Base-by-base conservation (phyloP, 2,797 vertebrate genomes). In the Carcharodon carcharias region DNA sequence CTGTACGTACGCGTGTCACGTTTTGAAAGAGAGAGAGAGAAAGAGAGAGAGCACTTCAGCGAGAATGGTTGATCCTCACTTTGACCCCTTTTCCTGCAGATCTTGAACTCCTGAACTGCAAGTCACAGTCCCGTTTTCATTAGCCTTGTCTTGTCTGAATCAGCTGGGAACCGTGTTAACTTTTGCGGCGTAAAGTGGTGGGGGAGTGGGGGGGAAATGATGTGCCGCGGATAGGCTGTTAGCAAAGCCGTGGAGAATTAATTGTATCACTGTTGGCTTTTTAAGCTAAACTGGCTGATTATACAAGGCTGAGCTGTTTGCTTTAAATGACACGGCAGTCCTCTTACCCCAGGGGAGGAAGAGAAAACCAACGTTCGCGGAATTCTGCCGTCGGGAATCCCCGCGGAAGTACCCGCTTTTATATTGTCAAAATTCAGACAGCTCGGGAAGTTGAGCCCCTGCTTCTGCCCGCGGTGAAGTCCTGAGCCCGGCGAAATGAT, bases 251-350 rank as follows among this genome's bases (percentile, higher is more conserved):
- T 63, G 61, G 88, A 71, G 93, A 71, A 95, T 95, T 73, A 95
- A 73, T 95, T 73, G 26, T 71, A 54, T 54, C 61, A 28, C 65
- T 95, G 69, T 54, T 56, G 94, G 45, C 45, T 50, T 50, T 95
- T 95, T 73, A 77, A 77, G 54, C 95, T 73, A 31, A 95, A 61
- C 63, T 69, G 45, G 93, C 65, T 95, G 93, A 95, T 95, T 71
- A 45, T 71, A 71, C 40, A 50, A 71, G 65, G 21, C 93, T 69
- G 65, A 95, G 40, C 67, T 71, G 50, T 95, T 50, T 31, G 93
- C 45, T 95, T 50, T 50, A 50, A 69, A 71, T 95, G 93, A 95
- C 94, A 73, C 28, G 56, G 40, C 69, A 50, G 65, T 31, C 50
- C 65, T 73, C 45, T 73, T 73, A 73, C 67, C 26, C 9, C 28